Evolutionary conservation across 2,888 invertebrate genomes (phyloP), one percentile per base, ranked within the genome.

Genomic region (Coelopa pilipes): DNA sequence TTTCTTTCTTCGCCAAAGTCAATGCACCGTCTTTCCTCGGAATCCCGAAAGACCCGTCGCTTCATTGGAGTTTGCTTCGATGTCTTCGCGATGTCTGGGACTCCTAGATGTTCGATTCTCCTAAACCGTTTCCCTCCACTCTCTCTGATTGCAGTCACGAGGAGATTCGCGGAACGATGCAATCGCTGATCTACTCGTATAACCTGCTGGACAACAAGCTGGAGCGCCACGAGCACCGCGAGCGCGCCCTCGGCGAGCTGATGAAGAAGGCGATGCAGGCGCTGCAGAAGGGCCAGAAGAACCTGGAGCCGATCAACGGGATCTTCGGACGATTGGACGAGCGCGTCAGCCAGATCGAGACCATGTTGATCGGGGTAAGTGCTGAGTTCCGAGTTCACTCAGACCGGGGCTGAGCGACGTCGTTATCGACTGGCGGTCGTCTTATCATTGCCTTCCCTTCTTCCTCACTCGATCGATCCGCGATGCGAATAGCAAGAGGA

Each of bases 151-250:
- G 34, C 75, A 87, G 86, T 21, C 82, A 83, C 76, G 85, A 84
- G 57, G 85, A 86, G 57, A 80, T 87, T 1, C 91, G 93, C 77
- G 93, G 94, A 81, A 94, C 94, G 0, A 92, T 96, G 84, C 86
- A 95, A 77, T 94, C 94, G 21, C 88, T 96, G 74, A 93, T 94
- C 12, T 93, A 94, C 83, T 93, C 94, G 85, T 92, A 95, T 85
- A 90, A 94, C 62, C 90, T 92, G 55, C 91, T 93, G 69, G 94
- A 94, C 77, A 94, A 94, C 83, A 96, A 95, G 87, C 86, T 96
- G 76, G 95, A 96, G 82, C 89, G 96, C 4, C 96, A 96, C 86
- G 96, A 96, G 85, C 92, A 91, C 80, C 89, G 96, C 13, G 95
- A 96, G 85, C 90, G 94, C 77, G 92, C 92, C 0, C 88, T 95